Conservation (phyloP, 2,113 vertebrate species). For the Xerus inauris region DNA sequence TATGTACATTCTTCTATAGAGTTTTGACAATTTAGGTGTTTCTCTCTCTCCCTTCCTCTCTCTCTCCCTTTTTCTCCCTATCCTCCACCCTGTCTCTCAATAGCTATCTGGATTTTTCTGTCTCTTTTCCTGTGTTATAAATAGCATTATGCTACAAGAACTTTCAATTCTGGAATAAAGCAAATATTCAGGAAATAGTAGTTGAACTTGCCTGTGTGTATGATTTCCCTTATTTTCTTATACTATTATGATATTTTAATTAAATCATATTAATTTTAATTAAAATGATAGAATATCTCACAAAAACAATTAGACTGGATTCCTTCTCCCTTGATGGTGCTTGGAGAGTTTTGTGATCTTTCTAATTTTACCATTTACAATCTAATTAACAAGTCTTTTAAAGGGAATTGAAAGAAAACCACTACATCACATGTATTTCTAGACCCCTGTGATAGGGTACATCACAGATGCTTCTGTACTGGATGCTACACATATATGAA, state of each 20-base stretch:
- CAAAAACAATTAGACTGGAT: neutral
- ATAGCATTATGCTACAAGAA: fast-evolving
- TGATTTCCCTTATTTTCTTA: neutral
- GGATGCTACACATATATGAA: constrained; percentile 46
- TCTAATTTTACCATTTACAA: neutral
- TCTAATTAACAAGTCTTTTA: neutral
- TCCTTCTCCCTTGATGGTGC: neutral
- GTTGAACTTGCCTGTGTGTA: neutral
- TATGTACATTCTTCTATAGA: neutral
- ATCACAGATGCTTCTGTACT: neutral
- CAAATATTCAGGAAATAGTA: neutral
- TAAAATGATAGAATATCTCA: neutral
- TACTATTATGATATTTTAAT: too few relatives aligned
- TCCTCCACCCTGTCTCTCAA: neutral
- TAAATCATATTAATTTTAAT: neutral
- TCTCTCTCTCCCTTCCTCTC: fast-evolving
- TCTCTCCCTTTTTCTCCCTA: too few relatives aligned
- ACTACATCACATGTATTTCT: neutral
- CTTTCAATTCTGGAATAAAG: neutral
- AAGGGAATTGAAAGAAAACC: neutral
- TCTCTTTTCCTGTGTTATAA: neutral
- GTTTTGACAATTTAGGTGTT: neutral
- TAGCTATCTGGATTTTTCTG: neutral
- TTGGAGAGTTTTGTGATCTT: neutral
- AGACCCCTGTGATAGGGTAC: fast-evolving